A percentile compares a stretch with the other conserved stretches of the same genome.
phyloP scores from a whole-genome alignment of 2,888 invertebrate species.

The Caenorhabditis panamensis region DNA sequence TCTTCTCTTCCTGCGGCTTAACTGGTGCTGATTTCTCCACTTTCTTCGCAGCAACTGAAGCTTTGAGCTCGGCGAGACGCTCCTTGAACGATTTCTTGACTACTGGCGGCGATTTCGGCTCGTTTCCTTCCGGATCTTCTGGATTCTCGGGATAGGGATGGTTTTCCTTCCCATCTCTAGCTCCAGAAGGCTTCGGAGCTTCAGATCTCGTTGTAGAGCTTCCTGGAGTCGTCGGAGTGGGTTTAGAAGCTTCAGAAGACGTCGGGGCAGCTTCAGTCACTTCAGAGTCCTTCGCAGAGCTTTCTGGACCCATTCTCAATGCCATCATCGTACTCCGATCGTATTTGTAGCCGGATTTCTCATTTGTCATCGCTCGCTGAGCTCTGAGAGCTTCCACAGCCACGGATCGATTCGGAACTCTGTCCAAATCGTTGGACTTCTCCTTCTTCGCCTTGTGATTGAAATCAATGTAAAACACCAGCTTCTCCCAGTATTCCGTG shows the following conservation, averaged over 20 bases:
- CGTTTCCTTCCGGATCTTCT: constrained; percentile 19
- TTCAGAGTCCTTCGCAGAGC: not conserved
- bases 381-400: constrained; percentile 25
- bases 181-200: not conserved
- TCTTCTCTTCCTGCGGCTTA: constrained; percentile 13
- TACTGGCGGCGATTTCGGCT: not conserved
- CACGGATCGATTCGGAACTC: constrained; percentile 35
- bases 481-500: constrained; percentile 19
- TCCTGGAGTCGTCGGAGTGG: too few relatives aligned
- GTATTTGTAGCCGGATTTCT: constrained; percentile 12
- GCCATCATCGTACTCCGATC: constrained; percentile 25
- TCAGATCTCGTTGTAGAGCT: too few relatives aligned
- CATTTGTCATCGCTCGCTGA: constrained; percentile 10
- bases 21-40: not conserved
- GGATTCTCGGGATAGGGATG: too few relatives aligned
- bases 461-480: constrained; percentile 34
- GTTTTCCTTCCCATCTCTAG: constrained; percentile 8
- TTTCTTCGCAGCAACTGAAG: constrained; percentile 16
- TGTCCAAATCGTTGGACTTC: constrained; percentile 17
- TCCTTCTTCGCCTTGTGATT: not conserved
- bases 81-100: constrained; percentile 46
- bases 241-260: too few relatives aligned
- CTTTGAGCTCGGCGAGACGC: constrained; percentile 42
- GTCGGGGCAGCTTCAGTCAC: not conserved
- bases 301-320: not conserved